phyloP scores from a whole-genome alignment of 2,797 vertebrate genomes.

The Avahi laniger region DNA sequence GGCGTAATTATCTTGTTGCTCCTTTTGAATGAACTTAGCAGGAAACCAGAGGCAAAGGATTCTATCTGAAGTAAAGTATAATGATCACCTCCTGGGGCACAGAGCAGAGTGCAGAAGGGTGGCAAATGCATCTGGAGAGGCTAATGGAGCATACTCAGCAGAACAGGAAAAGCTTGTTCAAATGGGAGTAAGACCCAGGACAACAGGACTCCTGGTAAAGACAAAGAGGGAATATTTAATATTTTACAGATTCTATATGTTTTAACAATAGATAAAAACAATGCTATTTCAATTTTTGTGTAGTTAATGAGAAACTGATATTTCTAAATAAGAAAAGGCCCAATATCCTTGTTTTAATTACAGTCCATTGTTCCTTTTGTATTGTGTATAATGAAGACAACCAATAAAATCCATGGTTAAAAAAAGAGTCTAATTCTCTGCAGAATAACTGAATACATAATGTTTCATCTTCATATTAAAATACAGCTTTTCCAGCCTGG shows the following conservation, averaged over 20 bases:
- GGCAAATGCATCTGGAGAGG: not conserved
- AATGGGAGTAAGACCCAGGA: not conserved
- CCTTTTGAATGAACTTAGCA: not conserved
- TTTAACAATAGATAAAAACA: not conserved
- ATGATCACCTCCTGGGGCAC: not conserved
- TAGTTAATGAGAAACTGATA: constrained; percentile 60
- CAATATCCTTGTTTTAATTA: constrained; percentile 44
- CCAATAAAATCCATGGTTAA: not conserved
- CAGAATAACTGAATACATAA: not conserved
- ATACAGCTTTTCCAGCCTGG: not conserved
- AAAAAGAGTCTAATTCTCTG: constrained; percentile 42
- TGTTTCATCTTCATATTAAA: constrained; percentile 32
- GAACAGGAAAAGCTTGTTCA: not conserved
- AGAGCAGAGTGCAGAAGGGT: not conserved
- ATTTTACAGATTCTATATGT: not conserved
- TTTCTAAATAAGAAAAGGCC: constrained; percentile 39
- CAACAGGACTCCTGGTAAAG: not conserved
- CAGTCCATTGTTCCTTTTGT: constrained; percentile 24
- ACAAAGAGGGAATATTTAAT: not conserved
- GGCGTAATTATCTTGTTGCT: not conserved
- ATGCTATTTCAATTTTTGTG: not conserved
- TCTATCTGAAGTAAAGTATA: not conserved
- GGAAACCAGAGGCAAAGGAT: not conserved
- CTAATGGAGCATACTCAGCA: not conserved
- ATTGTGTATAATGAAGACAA: constrained; percentile 31